Evolutionary conservation across 2,888 invertebrate species (phyloP).

Genomic region (Lycaena phlaeas): DNA sequence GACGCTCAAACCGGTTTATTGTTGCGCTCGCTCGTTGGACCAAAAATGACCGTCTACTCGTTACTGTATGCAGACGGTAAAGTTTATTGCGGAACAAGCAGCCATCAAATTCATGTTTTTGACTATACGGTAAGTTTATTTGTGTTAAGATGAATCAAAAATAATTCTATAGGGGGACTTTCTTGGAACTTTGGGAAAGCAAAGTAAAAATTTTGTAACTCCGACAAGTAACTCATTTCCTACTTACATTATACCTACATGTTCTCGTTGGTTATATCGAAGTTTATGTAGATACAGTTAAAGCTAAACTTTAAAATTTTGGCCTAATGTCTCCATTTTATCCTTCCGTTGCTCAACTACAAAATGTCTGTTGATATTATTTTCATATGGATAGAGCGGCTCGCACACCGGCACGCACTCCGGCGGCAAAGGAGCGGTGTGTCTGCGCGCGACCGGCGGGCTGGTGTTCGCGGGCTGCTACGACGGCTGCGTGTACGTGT

Average conservation of each 20-base stretch:
- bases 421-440: constrained; percentile 81
- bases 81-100: constrained; percentile 85
- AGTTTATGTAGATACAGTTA: too few species aligned
- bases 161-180: too few species aligned
- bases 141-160: neutral
- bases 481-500: constrained; percentile 84
- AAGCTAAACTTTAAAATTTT: too few species aligned
- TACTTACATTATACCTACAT: too few species aligned
- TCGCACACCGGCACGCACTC: constrained; percentile 69
- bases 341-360: too few species aligned
- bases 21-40: constrained; percentile 75
- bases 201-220: too few species aligned
- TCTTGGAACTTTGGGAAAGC: too few species aligned
- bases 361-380: too few species aligned
- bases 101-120: constrained; percentile 80
- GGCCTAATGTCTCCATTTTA: too few species aligned
- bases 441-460: constrained; percentile 77
- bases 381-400: constrained; percentile 74
- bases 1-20: constrained; percentile 81
- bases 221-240: too few species aligned
- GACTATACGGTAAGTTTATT: constrained; percentile 80
- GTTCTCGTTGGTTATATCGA: too few species aligned
- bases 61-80: constrained; percentile 77
- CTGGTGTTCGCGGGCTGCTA: constrained; percentile 82
- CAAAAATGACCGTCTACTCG: constrained; percentile 78